These are phyloP conservation scores for Sebastes iracundus DNA, from an alignment of 2,797 vertebrate genomes.

Conservation along the genomic window DNA sequence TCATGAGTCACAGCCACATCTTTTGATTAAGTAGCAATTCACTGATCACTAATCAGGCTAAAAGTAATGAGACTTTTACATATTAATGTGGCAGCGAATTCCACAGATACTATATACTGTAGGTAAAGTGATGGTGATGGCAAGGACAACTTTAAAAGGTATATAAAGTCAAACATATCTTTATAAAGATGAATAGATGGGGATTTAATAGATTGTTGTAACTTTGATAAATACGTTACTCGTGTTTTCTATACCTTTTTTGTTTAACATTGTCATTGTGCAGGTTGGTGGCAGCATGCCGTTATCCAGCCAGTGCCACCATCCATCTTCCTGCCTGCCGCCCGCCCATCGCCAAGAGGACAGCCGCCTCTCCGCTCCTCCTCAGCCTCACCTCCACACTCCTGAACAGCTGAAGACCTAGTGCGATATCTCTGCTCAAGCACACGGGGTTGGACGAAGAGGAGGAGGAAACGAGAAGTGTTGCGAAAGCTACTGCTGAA, in stretches of 20 bases:
- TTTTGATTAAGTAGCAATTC: too few relatives aligned
- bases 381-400: neutral
- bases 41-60: neutral
- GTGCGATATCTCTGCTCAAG: slow-evolving; percentile 44
- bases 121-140: too few relatives aligned
- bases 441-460: slow-evolving; percentile 18
- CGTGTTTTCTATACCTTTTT: neutral
- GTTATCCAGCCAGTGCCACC: neutral
- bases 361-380: neutral
- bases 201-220: neutral
- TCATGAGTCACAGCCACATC: neutral
- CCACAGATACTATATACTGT: too few relatives aligned
- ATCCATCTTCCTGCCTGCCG: slow-evolving; percentile 1
- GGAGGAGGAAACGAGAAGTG: neutral
- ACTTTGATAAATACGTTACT: neutral
- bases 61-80: neutral
- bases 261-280: neutral
- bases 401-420: slow-evolving; percentile 33
- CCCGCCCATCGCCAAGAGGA: neutral
- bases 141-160: too few relatives aligned
- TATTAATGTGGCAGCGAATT: neutral
- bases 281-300: slow-evolving; percentile 24
- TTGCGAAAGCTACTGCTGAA: slow-evolving; percentile 59
- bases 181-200: neutral
- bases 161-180: neutral